Conservation (phyloP, 2,113 vertebrate genomes). For the Hemichromis elongatus region DNA sequence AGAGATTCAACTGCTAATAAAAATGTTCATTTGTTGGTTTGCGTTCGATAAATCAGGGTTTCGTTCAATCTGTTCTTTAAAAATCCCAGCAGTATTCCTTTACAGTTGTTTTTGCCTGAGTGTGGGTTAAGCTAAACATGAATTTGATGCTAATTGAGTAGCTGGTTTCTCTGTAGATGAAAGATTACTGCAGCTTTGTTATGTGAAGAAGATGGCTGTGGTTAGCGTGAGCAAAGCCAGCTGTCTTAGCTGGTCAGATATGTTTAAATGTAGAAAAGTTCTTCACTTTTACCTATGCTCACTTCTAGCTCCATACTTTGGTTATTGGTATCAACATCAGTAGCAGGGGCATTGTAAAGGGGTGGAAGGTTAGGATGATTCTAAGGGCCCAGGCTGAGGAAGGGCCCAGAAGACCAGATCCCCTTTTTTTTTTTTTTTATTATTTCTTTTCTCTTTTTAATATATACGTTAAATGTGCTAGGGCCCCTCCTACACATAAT, state of each 20-base stretch:
- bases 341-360: too few species aligned
- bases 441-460: too few species aligned
- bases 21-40: not conserved
- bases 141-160: not conserved
- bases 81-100: not conserved
- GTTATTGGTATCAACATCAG: not conserved
- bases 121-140: not conserved
- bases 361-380: too few species aligned
- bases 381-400: too few species aligned
- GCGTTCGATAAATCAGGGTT: not conserved
- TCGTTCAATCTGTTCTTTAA: not conserved
- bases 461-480: too few species aligned
- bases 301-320: not conserved
- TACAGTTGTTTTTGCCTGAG: not conserved
- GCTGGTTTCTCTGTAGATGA: not conserved
- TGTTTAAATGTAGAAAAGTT: not conserved
- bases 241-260: not conserved
- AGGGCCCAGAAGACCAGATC: too few species aligned
- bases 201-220: not conserved
- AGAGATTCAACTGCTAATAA: not conserved
- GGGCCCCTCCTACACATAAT: too few species aligned
- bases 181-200: not conserved
- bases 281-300: not conserved
- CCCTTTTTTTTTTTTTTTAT: too few species aligned
- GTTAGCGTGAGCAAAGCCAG: not conserved